A percentile compares a stretch with the other conserved stretches of the same genome.
phyloP scores from a whole-genome alignment of 2,888 invertebrate species.

The Leptothorax acervorum region DNA sequence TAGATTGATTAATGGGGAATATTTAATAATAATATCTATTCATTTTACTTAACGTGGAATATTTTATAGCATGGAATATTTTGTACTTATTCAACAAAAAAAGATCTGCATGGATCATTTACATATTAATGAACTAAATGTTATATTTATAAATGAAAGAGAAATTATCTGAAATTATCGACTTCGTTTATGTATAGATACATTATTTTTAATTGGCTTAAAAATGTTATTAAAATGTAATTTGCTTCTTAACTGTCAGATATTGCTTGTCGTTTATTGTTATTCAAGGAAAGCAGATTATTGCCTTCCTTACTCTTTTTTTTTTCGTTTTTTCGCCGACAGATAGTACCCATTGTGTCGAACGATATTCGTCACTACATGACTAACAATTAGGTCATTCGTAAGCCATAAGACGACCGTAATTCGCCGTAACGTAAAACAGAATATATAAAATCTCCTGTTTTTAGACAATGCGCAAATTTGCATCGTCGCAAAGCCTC shows the following conservation, averaged over 20 bases:
- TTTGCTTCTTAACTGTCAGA: neutral
- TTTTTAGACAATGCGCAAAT: neutral
- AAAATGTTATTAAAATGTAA: neutral
- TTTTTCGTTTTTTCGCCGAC: neutral
- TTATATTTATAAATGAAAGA: neutral
- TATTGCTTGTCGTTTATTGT: neutral
- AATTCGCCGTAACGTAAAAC: neutral
- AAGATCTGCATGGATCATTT: neutral
- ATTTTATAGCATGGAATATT: constrained; percentile 1
- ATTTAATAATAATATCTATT: neutral
- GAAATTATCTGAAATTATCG: neutral
- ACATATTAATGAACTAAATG: neutral
- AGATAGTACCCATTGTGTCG: neutral
- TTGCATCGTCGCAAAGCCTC: neutral
- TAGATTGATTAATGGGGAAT: neutral
- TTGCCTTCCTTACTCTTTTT: neutral
- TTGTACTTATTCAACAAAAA: neutral
- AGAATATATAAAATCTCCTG: neutral
- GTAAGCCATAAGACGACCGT: neutral
- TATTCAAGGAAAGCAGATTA: constrained; percentile 3
- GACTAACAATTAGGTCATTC: neutral
- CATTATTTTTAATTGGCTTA: neutral
- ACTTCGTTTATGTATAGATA: neutral
- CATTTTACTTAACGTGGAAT: neutral
- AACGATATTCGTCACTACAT: neutral